Evolutionary conservation across 1,140 invertebrate species (phyloP), one percentile per base, ranked within the genome.

Genomic region (Chymomyza costata): DNA sequence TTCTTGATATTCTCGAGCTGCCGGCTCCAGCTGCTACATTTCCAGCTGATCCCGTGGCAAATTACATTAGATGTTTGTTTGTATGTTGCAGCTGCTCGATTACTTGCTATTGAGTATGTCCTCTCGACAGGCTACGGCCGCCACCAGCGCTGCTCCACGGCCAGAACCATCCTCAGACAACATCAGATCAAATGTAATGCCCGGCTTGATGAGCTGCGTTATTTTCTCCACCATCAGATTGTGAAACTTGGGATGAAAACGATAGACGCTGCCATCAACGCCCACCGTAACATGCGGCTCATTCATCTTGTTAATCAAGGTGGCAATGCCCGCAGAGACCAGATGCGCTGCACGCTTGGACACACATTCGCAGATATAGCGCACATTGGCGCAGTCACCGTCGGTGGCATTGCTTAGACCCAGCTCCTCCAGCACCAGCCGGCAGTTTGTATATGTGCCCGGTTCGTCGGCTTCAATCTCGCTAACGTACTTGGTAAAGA

Each of bases 211-310:
- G 16, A 98, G 88, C 84, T 95, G 89, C 38, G 89, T 86, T 66
- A 98, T 98, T 87, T 97, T 97, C 65, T 96, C 93, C 51, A 93
- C 93, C 96, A 99, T 98, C 53, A 99, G 89, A 87, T 96, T 91
- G 86, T 98, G 96, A 89, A 99, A 99, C 87, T 97, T 94, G 13
- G 98, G 98, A 87, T 99, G 98, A 90, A 95, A 99, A 74, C 97
- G 91, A 87, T 99, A 99, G 0, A 99, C 94, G 25, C 97, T 99
- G 38, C 98, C 98, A 87, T 99, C 98, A 55, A 99, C 95, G 34
- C 95, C 98, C 6, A 99, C 94, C 0, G 97, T 98, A 5, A 98
- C 94, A 58, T 92, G 91, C 3, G 94, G 91, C 70, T 97, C 92
- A 18, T 91, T 89, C 90, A 99, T 98, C 88, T 95, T 94, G 80